Base-by-base conservation (phyloP, 1,140 invertebrate genomes). In the Meloidogyne hapla region DNA sequence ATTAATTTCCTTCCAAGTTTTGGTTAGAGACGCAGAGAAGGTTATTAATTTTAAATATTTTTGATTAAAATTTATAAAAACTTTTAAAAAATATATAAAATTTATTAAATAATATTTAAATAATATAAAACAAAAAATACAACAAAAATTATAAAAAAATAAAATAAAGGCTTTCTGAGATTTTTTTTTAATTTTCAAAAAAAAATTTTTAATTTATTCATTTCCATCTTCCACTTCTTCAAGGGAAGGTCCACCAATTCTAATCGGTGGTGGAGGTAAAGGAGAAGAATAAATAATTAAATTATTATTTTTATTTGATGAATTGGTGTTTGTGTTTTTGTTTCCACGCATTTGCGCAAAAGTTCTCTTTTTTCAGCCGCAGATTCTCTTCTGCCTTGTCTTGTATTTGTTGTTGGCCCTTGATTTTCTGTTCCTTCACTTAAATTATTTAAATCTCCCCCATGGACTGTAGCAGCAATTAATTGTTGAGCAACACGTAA, bases 401-500 rank as follows among this genome's bases (percentile, higher is more conserved):
- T 56, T 56, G n/a, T n/a, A 56, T n/a, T 56, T n/a, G n/a, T 56
- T 56, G 5, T 6, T 0, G 33, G 33, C 33, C 33, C 33, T 5
- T 33, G 33, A 33, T 33, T 33, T 8, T 33, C 33, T n/a, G n/a
- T n/a, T n/a, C 33, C 33, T 33, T 33, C 8, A 8, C 18, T 13
- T 45, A 15, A 15, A 1, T 45, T 15, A 45, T 45, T 45, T 18
- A 45, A 45, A 45, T 45, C 48, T 56, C 15, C 48, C 5, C 48
- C 48, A 56, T 56, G 18, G 8, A 56, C 18, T n/a, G 48, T 56
- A 5, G 48, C 48, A n/a, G 48, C n/a, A 56, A 56, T 56, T n/a
- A 56, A n/a, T 56, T 56, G 48, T 56, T 56, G 48, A n/a, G 48
- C 48, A 56, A 56, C 15, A 56, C 48, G 48, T n/a, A 56, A n/a